These are phyloP conservation scores for Protosalanx chinensis DNA, from an alignment of 2,797 vertebrate species.

Conservation along the genomic window DNA sequence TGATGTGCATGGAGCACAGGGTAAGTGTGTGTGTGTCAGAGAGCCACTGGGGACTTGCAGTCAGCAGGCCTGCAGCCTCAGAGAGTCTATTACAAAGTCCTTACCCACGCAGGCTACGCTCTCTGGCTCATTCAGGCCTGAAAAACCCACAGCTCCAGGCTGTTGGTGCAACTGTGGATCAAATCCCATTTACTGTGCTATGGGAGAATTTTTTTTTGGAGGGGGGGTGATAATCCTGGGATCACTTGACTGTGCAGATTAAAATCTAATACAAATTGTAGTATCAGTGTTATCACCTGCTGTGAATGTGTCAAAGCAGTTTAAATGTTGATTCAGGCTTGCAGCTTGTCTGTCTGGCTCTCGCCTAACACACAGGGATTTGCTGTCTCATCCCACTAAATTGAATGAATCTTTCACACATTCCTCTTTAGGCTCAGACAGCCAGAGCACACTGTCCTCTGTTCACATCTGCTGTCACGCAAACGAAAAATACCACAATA, in stretches of 20 bases:
- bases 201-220: too few relatives aligned
- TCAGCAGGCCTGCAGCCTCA: background rate
- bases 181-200: too few relatives aligned
- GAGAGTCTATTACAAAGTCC: background rate
- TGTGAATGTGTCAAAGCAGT: background rate
- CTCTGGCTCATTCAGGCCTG: constrained; percentile 1
- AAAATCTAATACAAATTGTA: background rate
- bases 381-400: background rate
- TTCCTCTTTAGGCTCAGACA: background rate
- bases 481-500: background rate
- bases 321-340: background rate
- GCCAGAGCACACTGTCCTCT: background rate
- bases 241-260: background rate
- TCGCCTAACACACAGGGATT: background rate
- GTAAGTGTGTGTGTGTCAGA: background rate
- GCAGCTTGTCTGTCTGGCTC: background rate
- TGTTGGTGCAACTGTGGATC: background rate
- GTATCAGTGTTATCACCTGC: background rate
- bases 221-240: background rate
- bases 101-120: background rate
- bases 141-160: background rate
- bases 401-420: background rate
- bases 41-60: background rate
- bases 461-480: background rate
- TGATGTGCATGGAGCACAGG: background rate